Evolutionary conservation across 2,797 vertebrate species (phyloP).

Genomic region (Eidolon dupreanum): DNA sequence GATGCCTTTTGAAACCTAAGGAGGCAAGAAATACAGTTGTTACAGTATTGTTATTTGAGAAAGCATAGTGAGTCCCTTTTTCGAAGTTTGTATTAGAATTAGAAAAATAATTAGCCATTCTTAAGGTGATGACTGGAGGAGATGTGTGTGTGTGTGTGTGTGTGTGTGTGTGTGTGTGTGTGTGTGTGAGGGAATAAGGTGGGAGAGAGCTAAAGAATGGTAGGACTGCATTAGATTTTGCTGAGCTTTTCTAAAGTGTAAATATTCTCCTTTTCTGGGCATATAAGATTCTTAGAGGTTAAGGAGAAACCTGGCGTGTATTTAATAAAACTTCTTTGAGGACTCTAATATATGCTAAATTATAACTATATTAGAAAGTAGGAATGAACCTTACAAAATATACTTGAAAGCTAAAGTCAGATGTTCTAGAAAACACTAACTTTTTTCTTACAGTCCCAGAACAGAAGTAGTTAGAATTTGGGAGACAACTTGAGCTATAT

Average conservation of each 20-base stretch:
- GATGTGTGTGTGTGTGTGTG: too few relatives aligned
- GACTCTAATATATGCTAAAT: not conserved
- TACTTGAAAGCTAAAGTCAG: not conserved
- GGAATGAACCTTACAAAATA: slow-evolving; percentile 3
- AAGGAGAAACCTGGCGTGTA: not conserved
- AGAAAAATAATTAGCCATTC: not conserved
- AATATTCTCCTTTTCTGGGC: not conserved
- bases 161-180: too few relatives aligned
- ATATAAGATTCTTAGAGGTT: not conserved
- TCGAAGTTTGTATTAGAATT: slow-evolving; percentile 1
- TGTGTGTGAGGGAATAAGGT: not conserved
- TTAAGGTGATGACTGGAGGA: not conserved
- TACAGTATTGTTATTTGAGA: slow-evolving; percentile 11
- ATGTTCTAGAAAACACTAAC: not conserved
- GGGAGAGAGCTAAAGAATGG: not conserved
- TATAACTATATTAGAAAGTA: not conserved
- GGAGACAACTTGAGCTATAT: not conserved
- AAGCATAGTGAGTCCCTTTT: not conserved
- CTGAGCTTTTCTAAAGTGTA: not conserved
- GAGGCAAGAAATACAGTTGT: not conserved
- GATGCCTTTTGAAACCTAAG: not conserved
- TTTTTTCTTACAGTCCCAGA: not conserved
- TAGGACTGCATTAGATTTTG: not conserved
- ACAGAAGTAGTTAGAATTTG: not conserved
- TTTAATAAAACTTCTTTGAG: not conserved